Evolutionary conservation across 2,797 vertebrate genomes (phyloP).

Genomic region (Melanotaenia maccullochi): DNA sequence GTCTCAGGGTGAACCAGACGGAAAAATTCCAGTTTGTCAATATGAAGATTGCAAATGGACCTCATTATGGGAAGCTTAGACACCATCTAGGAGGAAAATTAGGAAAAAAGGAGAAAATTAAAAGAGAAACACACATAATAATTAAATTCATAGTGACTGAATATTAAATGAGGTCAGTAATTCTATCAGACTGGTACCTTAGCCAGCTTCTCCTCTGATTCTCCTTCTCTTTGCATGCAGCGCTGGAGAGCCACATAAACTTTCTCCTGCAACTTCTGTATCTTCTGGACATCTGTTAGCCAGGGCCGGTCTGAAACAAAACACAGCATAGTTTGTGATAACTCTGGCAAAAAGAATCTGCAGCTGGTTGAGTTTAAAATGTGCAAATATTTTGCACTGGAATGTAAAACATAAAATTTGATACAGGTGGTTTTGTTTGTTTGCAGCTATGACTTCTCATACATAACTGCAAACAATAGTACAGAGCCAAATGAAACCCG

Average conservation of each 20-base stretch:
- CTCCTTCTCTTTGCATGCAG: constrained; percentile 87
- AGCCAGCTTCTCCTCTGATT: constrained; percentile 87
- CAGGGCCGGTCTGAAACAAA: constrained; percentile 86
- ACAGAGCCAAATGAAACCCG: background rate
- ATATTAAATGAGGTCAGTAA: background rate
- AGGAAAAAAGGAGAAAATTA: constrained; percentile 11
- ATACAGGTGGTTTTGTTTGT: background rate
- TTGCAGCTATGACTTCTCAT: background rate
- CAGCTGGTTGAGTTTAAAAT: background rate
- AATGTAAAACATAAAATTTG: constrained; percentile 1
- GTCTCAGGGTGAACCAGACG: constrained; percentile 90
- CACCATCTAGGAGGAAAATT: constrained; percentile 84
- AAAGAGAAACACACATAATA: constrained; percentile 8
- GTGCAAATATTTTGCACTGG: background rate
- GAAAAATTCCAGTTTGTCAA: constrained; percentile 94
- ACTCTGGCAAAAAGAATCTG: background rate
- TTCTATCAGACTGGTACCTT: constrained; percentile 79
- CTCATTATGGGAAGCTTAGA: constrained; percentile 91
- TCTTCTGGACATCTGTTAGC: constrained; percentile 89
- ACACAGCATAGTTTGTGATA: background rate
- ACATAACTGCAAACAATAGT: background rate
- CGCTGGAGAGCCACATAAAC: constrained; percentile 89
- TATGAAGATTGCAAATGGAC: constrained; percentile 93
- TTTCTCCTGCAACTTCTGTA: constrained; percentile 92
- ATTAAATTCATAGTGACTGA: background rate